These are phyloP conservation scores for Lepus townsendii DNA, from an alignment of 2,797 vertebrate species.

Conservation along the genomic window DNA sequence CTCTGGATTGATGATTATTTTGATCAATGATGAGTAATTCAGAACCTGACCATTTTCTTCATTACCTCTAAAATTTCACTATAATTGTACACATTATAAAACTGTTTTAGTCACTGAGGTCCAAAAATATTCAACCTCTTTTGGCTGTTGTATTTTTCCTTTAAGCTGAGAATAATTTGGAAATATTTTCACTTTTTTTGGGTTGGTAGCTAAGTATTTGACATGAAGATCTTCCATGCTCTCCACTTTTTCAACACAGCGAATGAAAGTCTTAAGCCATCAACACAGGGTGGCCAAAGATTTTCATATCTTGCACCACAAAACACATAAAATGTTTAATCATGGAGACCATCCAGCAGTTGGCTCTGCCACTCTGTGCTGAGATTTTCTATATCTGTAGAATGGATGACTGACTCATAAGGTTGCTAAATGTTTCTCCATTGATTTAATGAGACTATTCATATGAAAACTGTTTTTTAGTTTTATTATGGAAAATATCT, in stretches of 20 bases:
- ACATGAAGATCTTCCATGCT: neutral
- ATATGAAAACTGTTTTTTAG: neutral
- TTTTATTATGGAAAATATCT: neutral
- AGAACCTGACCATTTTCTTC: neutral
- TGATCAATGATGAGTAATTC: neutral
- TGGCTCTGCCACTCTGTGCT: neutral
- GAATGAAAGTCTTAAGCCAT: neutral
- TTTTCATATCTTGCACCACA: neutral
- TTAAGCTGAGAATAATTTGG: neutral
- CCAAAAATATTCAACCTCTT: neutral
- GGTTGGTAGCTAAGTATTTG: neutral
- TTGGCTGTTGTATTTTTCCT: neutral
- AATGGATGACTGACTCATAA: neutral
- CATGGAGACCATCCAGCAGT: neutral
- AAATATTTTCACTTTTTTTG: neutral
- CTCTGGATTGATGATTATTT: neutral
- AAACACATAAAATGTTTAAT: neutral
- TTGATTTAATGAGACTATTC: neutral
- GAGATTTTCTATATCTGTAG: neutral
- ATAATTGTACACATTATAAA: neutral
- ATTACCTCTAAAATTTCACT: neutral
- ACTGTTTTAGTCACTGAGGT: neutral
- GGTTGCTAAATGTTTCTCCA: neutral
- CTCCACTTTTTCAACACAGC: neutral
- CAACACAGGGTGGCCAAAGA: neutral